These are phyloP conservation scores for Apamea epomidion DNA, from an alignment of 2,888 invertebrate genomes.

Conservation along the genomic window DNA sequence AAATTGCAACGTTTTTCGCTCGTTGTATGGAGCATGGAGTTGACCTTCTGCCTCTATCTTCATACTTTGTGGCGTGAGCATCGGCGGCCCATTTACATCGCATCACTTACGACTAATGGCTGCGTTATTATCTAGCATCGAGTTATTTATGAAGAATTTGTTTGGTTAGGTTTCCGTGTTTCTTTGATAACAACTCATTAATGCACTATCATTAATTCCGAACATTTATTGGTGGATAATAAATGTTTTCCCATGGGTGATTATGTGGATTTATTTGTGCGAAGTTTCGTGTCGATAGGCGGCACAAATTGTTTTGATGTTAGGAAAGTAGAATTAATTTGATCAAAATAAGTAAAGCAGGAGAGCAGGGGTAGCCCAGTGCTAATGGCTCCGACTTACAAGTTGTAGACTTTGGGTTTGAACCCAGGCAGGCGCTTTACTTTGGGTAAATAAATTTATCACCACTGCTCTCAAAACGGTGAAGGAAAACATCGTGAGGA, in stretches of 20 bases:
- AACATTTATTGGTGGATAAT: conserved; percentile 10
- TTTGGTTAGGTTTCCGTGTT: conserved; percentile 47
- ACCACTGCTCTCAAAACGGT: no score
- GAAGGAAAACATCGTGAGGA: no score
- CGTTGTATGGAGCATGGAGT: no score
- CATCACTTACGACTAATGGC: conserved; percentile 54
- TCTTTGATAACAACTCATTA: conserved; percentile 19
- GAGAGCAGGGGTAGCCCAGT: no score
- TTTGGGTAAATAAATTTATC: no score
- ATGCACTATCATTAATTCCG: conserved; percentile 2
- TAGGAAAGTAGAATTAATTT: background rate
- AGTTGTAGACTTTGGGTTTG: no score
- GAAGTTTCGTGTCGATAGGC: background rate
- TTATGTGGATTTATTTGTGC: conserved; percentile 29
- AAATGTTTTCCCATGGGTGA: conserved; percentile 31
- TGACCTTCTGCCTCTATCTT: background rate
- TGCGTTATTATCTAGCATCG: conserved; percentile 56
- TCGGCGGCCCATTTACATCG: conserved; percentile 43
- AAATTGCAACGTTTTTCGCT: background rate
- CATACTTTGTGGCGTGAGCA: background rate
- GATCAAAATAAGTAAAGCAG: background rate
- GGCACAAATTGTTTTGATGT: conserved; percentile 15
- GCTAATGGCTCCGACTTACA: no score
- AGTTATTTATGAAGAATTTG: conserved; percentile 57
- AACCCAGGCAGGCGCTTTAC: no score